Evolutionary conservation across 2,888 invertebrate genomes (phyloP).

Genomic region (Syrphus vitripennis): DNA sequence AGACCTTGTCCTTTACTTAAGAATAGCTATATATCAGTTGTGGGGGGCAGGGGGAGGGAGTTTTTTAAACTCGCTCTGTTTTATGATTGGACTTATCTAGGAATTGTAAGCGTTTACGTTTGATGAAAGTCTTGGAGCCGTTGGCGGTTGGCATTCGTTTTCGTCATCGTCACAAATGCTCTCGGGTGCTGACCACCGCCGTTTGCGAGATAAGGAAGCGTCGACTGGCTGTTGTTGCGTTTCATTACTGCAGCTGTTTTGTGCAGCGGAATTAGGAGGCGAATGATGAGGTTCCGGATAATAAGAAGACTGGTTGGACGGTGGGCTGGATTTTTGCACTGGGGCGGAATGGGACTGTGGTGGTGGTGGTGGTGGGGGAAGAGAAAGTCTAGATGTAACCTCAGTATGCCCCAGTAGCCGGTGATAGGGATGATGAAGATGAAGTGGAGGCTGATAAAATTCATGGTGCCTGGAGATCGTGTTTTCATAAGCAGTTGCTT

Average conservation of each 20-base stretch:
- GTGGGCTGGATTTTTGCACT: constrained; percentile 65
- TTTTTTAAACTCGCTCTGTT: constrained; percentile 12
- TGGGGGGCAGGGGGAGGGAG: neutral
- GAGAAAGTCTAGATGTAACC: constrained; percentile 39
- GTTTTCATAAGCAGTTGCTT: constrained; percentile 54
- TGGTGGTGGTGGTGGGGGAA: constrained; percentile 57
- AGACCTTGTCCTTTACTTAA: constrained; percentile 54
- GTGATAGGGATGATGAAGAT: constrained; percentile 65
- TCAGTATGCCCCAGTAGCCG: constrained; percentile 38
- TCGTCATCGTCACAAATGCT: constrained; percentile 79
- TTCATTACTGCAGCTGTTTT: constrained; percentile 58
- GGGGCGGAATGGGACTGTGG: constrained; percentile 70
- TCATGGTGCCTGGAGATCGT: constrained; percentile 68
- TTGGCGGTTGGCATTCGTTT: constrained; percentile 69
- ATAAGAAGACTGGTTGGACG: constrained; percentile 70
- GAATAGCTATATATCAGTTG: constrained; percentile 33
- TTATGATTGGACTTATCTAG: constrained; percentile 43
- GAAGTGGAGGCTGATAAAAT: constrained; percentile 67
- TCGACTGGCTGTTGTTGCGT: constrained; percentile 72
- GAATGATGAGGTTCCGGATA: constrained; percentile 57
- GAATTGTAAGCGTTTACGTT: constrained; percentile 60
- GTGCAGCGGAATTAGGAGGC: constrained; percentile 51
- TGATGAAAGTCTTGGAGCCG: constrained; percentile 59
- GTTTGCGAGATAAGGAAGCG: constrained; percentile 76
- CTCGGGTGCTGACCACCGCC: constrained; percentile 82